Evolutionary conservation across 2,797 vertebrate genomes (phyloP).

Genomic region (Aulostomus chinensis): DNA sequence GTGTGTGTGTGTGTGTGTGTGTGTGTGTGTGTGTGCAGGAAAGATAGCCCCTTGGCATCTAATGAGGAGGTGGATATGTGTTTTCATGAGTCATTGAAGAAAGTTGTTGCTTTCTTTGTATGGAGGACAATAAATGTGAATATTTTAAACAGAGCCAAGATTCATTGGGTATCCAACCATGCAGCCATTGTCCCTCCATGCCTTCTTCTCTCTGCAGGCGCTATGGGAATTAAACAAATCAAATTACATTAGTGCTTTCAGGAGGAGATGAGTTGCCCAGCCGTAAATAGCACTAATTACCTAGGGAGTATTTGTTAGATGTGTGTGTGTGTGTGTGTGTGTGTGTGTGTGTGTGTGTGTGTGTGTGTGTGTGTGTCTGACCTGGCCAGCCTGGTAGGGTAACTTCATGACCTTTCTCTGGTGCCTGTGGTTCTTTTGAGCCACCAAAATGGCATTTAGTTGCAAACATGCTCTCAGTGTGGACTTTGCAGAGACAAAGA

Average conservation of each 20-base stretch:
- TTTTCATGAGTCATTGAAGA: not conserved
- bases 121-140: conserved; percentile 12
- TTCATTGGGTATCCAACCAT: conserved; percentile 42
- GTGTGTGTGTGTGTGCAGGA: not conserved
- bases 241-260: conserved; percentile 56
- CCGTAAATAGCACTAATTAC: conserved; percentile 63
- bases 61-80: conserved; percentile 6
- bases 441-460: conserved; percentile 46
- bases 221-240: conserved; percentile 55
- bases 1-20: too few relatives aligned
- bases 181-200: conserved; percentile 33
- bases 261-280: conserved; percentile 41
- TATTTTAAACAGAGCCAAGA: conserved; percentile 31
- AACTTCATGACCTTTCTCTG: conserved; percentile 43
- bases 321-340: conserved; percentile 2
- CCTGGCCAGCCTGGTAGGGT: conserved; percentile 10
- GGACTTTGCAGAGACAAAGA: too few relatives aligned
- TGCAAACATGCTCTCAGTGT: too few relatives aligned
- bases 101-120: too few relatives aligned
- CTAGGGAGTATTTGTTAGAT: conserved; percentile 41
- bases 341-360: conserved; percentile 7
- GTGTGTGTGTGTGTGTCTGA: conserved; percentile 3
- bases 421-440: conserved; percentile 31
- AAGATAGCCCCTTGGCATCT: not conserved
- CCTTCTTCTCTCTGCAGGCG: conserved; percentile 13